Base-by-base conservation (phyloP, 1,140 invertebrate genomes). In the Macrobrachium nipponense region DNA sequence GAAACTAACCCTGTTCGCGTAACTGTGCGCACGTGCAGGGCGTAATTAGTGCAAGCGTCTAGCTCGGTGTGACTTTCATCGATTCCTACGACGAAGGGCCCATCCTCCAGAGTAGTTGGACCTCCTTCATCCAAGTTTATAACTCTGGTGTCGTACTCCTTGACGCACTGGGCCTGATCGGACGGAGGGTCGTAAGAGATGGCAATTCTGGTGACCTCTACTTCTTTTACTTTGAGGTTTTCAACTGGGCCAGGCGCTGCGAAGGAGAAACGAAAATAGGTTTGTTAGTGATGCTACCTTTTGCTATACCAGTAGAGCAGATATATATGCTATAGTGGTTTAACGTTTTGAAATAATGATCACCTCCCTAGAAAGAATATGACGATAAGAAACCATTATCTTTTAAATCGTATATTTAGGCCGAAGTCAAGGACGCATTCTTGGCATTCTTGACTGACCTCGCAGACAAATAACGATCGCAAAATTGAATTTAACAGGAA, bases 1-100 rank as follows among this genome's bases (percentile, higher is more conserved):
- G 77, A 80, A 8, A n/a, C n/a, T 17, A 61, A 27, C 0, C 75
- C 77, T 3, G 75, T 73, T 7, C n/a, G 10, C 10, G 77, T 64
- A 5, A 78, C 61, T 20, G 77, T 43, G 59, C 77, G 44, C 23
- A 86, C 84, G 8, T 60, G 23, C 36, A 86, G 17, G 15, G n/a
- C 23, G 59, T 86, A 86, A n/a, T 86, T 51, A 11, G 84, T 80
- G 84, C 84, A 86, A 27, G 84, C 10, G 23, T 80, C 59, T 20
- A 86, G 68, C 4, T 66, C 84, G 10, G 51, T 73, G 84, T 80
- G 51, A 27, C 23, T 68, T 7, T 51, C 78, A 7, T 61, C n/a
- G n/a, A 75, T 58, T 14, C 11, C 15, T 7, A 59, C 23, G 0
- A 70, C 68, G 68, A 70, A 70, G 20, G 18, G 15, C 14, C 23